Base-by-base conservation (phyloP, 2,888 invertebrate genomes). In the Subacronicta megacephala region DNA sequence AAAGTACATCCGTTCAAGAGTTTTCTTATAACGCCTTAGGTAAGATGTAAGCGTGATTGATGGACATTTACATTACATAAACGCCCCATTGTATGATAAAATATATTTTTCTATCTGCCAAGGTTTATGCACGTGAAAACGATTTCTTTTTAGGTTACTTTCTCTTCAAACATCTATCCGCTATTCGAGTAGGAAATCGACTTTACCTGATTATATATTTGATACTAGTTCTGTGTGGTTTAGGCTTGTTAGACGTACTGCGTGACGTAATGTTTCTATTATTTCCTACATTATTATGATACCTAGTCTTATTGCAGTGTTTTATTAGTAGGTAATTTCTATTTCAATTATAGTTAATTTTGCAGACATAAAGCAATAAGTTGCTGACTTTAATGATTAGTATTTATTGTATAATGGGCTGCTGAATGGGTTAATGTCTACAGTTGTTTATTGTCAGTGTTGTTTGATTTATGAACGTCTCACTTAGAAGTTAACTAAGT, bases 41-140 rank as follows among this genome's bases (percentile, higher is more conserved):
- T 66, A 63, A 69, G 61, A 70, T 65, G 68, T 71, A 67, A 73
- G 66, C 62, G 71, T 83, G 84, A 83, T 83, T 83, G 84, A 83
- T 81, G 75, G 77, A 79, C 78, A 75, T 67, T 69, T 60, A 69
- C 73, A 78, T 81, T 67, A 73, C 66, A 68, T 77, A 74, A 75
- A 78, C 72, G 76, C 57, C 42, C 64, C 68, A 71, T 78, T 77
- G 72, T 77, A 63, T 72, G 73, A 79, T 81, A 75, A 77, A 78
- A 73, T 70, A 64, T 49, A 36, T 68, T 73, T 77, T 73, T 65
- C 43, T 60, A 51, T 62, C 54, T 51, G 42, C 53, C 51, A 26
- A 53, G 53, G 67, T 71, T 77, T 80, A 72, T 70, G 73, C 65
- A 68, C 45, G 46, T 57, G 20, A 36, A 45, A 46, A 35, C 29